Evolutionary conservation across 2,797 vertebrate genomes (phyloP).

Genomic region (Molossus alvarezi): DNA sequence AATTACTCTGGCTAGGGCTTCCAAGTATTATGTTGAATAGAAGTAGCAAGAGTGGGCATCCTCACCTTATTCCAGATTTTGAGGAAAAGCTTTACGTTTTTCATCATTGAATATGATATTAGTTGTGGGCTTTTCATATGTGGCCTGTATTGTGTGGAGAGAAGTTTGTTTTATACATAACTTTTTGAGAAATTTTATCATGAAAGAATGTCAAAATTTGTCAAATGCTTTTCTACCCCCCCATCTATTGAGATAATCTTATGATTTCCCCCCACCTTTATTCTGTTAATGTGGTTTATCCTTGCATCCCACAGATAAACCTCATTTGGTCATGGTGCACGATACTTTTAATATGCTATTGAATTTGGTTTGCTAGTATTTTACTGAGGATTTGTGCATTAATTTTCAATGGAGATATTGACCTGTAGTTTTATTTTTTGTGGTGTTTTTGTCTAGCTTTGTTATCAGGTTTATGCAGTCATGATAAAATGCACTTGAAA

Average conservation of each 20-base stretch:
- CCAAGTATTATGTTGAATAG: neutral
- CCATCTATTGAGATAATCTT: neutral
- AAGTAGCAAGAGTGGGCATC: neutral
- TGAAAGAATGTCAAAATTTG: neutral
- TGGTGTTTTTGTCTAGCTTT: neutral
- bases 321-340: neutral
- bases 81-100: slow-evolving; percentile 4
- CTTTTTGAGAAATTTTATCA: slow-evolving; percentile 22
- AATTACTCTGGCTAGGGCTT: neutral
- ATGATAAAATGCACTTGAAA: neutral
- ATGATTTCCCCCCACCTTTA: neutral
- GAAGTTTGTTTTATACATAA: neutral
- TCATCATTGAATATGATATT: neutral
- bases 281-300: neutral
- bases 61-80: neutral
- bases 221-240: neutral
- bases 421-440: neutral
- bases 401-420: neutral
- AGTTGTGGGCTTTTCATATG: neutral
- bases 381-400: neutral
- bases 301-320: neutral
- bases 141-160: neutral
- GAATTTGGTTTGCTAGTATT: neutral
- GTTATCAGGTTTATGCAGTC: slow-evolving; percentile 6
- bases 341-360: neutral